Evolutionary conservation across 1,140 invertebrate genomes (phyloP), one percentile per base, ranked within the genome.

Genomic region (Octopus sinensis): DNA sequence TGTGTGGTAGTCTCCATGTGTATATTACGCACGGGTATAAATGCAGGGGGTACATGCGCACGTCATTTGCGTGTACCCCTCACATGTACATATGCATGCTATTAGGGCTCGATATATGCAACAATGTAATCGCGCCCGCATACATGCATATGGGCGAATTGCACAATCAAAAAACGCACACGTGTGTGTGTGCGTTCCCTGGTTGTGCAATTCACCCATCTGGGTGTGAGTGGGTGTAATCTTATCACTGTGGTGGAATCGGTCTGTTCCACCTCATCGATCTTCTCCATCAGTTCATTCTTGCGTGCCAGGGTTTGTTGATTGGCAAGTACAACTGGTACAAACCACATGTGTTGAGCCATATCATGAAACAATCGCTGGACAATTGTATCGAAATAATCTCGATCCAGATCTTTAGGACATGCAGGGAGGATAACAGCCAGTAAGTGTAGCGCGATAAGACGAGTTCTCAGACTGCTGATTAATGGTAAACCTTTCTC

Each of bases 301-400:
- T 91, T 89, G 85, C 91, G 91, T 7, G 85, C 84, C 54, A 87
- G 86, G 9, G 91, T 91, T 53, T 90, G 83, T 71, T 88, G 85
- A 53, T 91, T 87, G 17, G 91, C 91, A 30, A 91, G 85, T 62
- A 88, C 86, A 56, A 89, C 84, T 54, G 92, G 92, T 54, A 92
- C 88, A 17, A 87, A 88, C 93, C 93, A 94, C 91, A 94, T 92
- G 82, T 92, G 91, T 73, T 91, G 88, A 17, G 92, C 89, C 10
- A 94, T 84, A 82, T 92, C 92, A 54, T 88, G 83, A 79, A 94
- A 92, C 12, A 94, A 86, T 84, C 92, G 91, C 52, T 90, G 88
- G 0, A 93, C 90, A 43, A 94, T 91, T 86, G 91, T 86, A 82
- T 89, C 88, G 56, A 87, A 87, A 71, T 88, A 87, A 54, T 91